Conservation (phyloP, 92 coral and sea anemone species). For the Parazoanthus swiftii region DNA sequence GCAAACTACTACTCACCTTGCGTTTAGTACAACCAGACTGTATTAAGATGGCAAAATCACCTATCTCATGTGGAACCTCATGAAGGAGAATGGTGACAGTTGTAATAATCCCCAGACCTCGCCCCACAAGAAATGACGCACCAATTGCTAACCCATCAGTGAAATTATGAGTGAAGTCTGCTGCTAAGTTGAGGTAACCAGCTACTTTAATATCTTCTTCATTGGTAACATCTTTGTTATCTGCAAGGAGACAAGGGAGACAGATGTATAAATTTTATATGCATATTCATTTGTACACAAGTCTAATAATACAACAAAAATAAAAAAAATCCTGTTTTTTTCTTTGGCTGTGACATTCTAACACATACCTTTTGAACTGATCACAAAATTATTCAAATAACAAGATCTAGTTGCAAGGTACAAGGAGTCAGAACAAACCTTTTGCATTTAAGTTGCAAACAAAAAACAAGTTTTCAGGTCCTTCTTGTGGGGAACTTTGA, state of each 20-base stretch:
- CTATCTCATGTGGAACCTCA: conserved; percentile 98
- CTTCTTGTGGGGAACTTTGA: too few relatives aligned
- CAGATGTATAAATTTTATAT: too few relatives aligned
- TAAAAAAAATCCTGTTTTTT: too few relatives aligned
- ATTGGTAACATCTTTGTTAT: conserved; percentile 32
- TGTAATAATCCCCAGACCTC: conserved; percentile 88
- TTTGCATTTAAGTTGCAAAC: too few relatives aligned
- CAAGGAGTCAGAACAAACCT: too few relatives aligned
- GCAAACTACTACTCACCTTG: conserved; percentile 57
- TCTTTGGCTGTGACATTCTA: too few relatives aligned
- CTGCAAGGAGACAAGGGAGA: conserved; percentile 18
- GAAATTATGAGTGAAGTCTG: conserved; percentile 97
- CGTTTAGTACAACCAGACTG: conserved; percentile 95
- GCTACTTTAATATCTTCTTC: conserved; percentile 91
- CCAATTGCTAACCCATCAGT: conserved; percentile 99
- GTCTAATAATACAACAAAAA: too few relatives aligned
- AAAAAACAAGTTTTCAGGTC: too few relatives aligned
- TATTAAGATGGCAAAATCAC: conserved; percentile 81
- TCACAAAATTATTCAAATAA: too few relatives aligned
- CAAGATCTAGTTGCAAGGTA: too few relatives aligned
- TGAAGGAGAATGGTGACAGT: conserved; percentile 93
- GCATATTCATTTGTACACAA: too few relatives aligned
- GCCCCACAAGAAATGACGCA: conserved; percentile 94
- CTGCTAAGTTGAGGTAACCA: conserved; percentile 96
- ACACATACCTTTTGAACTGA: too few relatives aligned